Conservation (phyloP, 1,140 invertebrate species). For the Drosophila kurseongensis region DNA sequence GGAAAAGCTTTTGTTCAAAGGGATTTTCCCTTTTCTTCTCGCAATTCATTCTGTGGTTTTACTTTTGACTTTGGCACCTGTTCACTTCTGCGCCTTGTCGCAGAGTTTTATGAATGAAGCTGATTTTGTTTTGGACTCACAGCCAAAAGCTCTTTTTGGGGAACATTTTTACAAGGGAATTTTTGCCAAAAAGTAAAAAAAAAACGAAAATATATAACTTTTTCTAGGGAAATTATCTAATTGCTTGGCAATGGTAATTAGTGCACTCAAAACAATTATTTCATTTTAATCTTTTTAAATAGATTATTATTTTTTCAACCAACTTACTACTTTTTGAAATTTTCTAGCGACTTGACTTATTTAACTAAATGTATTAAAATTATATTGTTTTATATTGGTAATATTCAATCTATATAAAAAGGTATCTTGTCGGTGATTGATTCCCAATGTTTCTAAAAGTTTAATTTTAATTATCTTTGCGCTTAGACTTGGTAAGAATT, state of each 20-base stretch:
- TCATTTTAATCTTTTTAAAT: no score
- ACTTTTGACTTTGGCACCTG: conserved; percentile 42
- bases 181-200: conserved; percentile 13
- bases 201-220: not conserved
- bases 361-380: no score
- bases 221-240: conserved; percentile 8
- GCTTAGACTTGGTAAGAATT: no score
- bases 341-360: no score
- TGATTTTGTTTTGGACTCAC: conserved; percentile 30
- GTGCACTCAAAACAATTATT: conserved; percentile 8
- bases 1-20: conserved; percentile 33
- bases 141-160: conserved; percentile 14
- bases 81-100: conserved; percentile 55
- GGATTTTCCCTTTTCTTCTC: conserved; percentile 27
- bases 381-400: no score
- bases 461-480: no score
- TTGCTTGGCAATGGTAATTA: not conserved
- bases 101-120: conserved; percentile 72
- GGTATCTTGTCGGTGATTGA: no score
- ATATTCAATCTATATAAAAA: no score
- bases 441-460: no score
- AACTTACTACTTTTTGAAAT: no score
- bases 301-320: no score
- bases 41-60: conserved; percentile 35
- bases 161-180: conserved; percentile 17